phyloP scores from a whole-genome alignment of 1,140 invertebrate genomes.

The Elysia chlorotica region DNA sequence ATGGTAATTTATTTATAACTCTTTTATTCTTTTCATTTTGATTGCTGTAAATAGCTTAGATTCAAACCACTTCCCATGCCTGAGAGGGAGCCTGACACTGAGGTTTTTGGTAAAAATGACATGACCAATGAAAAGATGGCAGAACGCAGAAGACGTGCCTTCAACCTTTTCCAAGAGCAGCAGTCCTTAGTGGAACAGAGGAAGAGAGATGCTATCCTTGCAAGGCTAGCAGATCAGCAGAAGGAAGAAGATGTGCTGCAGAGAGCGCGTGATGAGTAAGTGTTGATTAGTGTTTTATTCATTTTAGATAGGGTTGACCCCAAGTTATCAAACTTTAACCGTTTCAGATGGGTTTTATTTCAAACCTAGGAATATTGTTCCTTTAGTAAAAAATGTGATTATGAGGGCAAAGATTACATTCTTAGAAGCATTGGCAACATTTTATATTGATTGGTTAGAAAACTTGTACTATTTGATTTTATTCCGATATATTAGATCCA shows the following conservation, averaged over 20 bases:
- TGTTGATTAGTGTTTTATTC: too few relatives aligned
- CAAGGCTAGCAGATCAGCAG: constrained; percentile 53
- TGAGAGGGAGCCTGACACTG: constrained; percentile 47
- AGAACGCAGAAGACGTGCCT: constrained; percentile 46
- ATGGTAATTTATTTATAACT: not conserved
- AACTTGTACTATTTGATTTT: not conserved
- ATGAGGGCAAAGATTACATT: too few relatives aligned
- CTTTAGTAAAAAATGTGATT: too few relatives aligned
- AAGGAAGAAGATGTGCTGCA: constrained; percentile 55
- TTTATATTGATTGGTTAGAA: not conserved
- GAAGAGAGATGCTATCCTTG: constrained; percentile 57
- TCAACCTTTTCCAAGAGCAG: constrained; percentile 55
- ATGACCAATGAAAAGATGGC: constrained; percentile 59
- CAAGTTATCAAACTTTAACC: too few relatives aligned
- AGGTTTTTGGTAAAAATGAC: constrained; percentile 61
- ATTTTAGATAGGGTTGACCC: too few relatives aligned
- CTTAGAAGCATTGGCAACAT: too few relatives aligned
- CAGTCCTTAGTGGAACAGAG: constrained; percentile 54
- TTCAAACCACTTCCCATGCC: constrained; percentile 59
- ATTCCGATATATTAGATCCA: not conserved
- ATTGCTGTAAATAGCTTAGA: too few relatives aligned
- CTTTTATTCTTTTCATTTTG: not conserved
- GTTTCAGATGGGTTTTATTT: too few relatives aligned
- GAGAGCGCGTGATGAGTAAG: constrained; percentile 55
- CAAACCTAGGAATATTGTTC: too few relatives aligned